Evolutionary conservation across 2,888 invertebrate species (phyloP), one percentile per base, ranked within the genome.

Genomic region (Agrochola macilenta): DNA sequence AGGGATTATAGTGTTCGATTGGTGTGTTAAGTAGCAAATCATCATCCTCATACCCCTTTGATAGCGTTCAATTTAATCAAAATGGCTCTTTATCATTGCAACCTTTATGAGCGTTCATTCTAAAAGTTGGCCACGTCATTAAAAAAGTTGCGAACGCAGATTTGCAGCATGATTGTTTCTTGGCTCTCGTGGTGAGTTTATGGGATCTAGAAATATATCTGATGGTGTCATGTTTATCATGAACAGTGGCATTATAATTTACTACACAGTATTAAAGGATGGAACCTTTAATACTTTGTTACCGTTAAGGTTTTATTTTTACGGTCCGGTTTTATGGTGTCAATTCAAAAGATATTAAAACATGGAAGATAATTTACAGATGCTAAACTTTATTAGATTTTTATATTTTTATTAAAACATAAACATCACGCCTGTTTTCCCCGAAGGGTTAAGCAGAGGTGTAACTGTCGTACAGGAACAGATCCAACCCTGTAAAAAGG

Each of bases 271-370:
- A 14, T 4, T 46, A 46, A 46, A 43, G 11, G 43, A 43, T 43
- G 39, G 39, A 39, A 46, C 49, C 49, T 49, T 49, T 49, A 49
- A 49, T 49, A 49, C 17, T 49, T 49, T 49, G 49, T 49, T 49
- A 52, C 43, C 20, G 23, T 68, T n/a, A 77, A 61, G 14, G 7
- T 65, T 52, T 74, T 78, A 79, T 65, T 65, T 78, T 82, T 81
- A 82, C 23, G 14, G 3, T 26, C 23, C n/a, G 9, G 17, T 52
- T 65, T 78, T 65, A 82, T 60, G 26, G 43, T 20, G 46, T 52
- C 26, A 63, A 63, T 63, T n/a, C 35, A 30, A 43, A 52, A 54
- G 26, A 26, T 64, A 5, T 30, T 20, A 49, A 1, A 1, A 52
- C 11, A 43, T n/a, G 43, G n/a, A 35, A 54, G 14, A 17, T 80